Evolutionary conservation across 2,113 vertebrate genomes (phyloP).

Genomic region (Telmatochromis sp.): DNA sequence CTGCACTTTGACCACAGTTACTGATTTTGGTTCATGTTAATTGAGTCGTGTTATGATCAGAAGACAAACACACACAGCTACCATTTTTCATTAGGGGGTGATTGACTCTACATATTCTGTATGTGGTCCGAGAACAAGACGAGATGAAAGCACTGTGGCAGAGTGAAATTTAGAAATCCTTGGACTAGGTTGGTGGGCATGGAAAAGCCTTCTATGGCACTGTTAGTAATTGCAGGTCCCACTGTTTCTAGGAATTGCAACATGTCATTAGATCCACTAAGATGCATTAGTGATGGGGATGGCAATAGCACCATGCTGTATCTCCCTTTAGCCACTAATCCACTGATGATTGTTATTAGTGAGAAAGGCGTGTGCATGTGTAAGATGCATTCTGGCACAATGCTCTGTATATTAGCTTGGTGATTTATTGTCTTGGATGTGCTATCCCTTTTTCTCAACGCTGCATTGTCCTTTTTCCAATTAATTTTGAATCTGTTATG

Average conservation of each 20-base stretch:
- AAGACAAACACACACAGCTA: not conserved
- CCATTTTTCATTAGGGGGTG: not conserved
- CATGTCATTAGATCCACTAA: conserved; percentile 47
- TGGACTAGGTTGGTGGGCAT: not conserved
- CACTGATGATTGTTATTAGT: conserved; percentile 59
- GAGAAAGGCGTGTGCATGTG: conserved; percentile 4
- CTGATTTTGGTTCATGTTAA: not conserved
- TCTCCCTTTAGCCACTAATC: conserved; percentile 61
- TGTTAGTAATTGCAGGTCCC: conserved; percentile 12
- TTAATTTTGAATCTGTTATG: conserved; percentile 55
- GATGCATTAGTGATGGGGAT: conserved; percentile 46
- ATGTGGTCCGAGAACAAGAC: not conserved
- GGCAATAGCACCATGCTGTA: conserved; percentile 12
- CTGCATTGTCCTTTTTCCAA: conserved; percentile 60
- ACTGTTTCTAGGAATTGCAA: conserved; percentile 29
- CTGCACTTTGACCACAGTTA: not conserved
- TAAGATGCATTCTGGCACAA: conserved; percentile 39
- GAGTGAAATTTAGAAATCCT: not conserved
- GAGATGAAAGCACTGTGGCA: not conserved
- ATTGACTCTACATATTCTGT: not conserved
- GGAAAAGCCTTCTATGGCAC: not conserved
- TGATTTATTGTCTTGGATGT: conserved; percentile 59
- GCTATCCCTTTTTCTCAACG: conserved; percentile 47
- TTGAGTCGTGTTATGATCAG: not conserved
- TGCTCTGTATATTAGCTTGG: conserved; percentile 39